Conservation (phyloP, 2,888 invertebrate genomes). For the Melieria omissa region DNA sequence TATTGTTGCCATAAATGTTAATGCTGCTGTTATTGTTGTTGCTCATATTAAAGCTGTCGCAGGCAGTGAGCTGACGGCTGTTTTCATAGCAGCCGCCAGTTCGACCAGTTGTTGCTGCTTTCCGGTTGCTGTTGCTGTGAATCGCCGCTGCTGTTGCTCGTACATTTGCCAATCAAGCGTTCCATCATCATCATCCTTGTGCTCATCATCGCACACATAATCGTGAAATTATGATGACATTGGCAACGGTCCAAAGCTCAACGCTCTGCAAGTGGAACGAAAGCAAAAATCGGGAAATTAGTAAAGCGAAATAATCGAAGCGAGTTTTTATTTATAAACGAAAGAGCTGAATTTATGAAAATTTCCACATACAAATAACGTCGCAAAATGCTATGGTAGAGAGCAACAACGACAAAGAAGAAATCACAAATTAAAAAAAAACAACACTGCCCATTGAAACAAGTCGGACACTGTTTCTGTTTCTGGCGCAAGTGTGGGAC, state of each 20-base stretch:
- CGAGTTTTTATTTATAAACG: too few relatives aligned
- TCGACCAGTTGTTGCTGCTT: neutral
- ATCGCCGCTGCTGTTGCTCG: neutral
- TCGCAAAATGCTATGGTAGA: too few relatives aligned
- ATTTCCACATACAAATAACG: too few relatives aligned
- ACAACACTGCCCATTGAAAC: neutral
- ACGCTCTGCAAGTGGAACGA: constrained; percentile 5
- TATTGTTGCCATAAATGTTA: neutral
- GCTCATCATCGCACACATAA: too few relatives aligned
- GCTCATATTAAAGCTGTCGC: neutral
- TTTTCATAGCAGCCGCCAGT: neutral
- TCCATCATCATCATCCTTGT: too few relatives aligned
- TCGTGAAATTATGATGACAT: constrained; percentile 41
- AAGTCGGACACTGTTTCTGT: too few relatives aligned
- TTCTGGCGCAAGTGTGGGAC: too few relatives aligned
- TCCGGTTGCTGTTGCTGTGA: constrained; percentile 10
- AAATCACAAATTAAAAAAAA: neutral
- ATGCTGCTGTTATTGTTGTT: constrained; percentile 9
- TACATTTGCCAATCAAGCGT: too few relatives aligned
- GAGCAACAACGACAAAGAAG: too few relatives aligned
- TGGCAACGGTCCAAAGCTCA: constrained; percentile 46
- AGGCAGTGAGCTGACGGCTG: neutral
- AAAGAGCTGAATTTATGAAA: too few relatives aligned
- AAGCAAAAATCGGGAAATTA: too few relatives aligned
- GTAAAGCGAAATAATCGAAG: too few relatives aligned